Base-by-base conservation (phyloP, 1,140 invertebrate species). In the Triops longicaudatus region DNA sequence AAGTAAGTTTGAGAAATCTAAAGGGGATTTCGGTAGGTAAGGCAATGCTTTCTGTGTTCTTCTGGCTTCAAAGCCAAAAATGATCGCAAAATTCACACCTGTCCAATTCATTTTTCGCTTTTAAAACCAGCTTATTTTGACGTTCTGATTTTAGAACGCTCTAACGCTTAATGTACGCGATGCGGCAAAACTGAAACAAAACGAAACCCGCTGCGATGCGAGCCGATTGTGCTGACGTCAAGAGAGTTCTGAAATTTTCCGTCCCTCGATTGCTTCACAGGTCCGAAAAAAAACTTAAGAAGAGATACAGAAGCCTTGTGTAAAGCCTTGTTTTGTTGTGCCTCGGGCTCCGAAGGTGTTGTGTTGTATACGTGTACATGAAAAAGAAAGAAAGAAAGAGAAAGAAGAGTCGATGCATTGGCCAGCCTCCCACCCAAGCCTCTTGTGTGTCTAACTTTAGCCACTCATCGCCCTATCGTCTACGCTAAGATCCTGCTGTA, bases 401-500 rank as follows among this genome's bases (percentile, higher is more conserved):
- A 37, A 37, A 37, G 31, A 37, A 37, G 31, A 37, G 31, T 22
- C n/a, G 14, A 63, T n/a, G 50, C 50, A 63, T 63, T 37, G 6
- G 50, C 14, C 50, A 63, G 50, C 50, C 50, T 63, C 50, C 50
- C 50, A 63, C 50, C 50, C 4, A 63, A 63, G 50, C 50, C 50
- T 63, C 50, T 63, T 63, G 50, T 63, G 50, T 63, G 50, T 63
- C 50, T 63, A 63, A 63, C 50, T 63, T 63, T 63, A 63, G 50
- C 50, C 50, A 14, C 50, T 63, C 50, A 63, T 63, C 50, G 50
- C 50, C 50, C 10, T 63, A 63, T 63, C 50, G 14, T 63, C 50
- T 17, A 14, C 50, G 50, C n/a, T 17, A 22, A 63, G 50, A 63
- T 37, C 31, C 31, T 37, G 7, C 31, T 37, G 31, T 37, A 63